Evolutionary conservation across 2,113 vertebrate species (phyloP), one percentile per base, ranked within the genome.

Genomic region (Bambusicola thoracicus): DNA sequence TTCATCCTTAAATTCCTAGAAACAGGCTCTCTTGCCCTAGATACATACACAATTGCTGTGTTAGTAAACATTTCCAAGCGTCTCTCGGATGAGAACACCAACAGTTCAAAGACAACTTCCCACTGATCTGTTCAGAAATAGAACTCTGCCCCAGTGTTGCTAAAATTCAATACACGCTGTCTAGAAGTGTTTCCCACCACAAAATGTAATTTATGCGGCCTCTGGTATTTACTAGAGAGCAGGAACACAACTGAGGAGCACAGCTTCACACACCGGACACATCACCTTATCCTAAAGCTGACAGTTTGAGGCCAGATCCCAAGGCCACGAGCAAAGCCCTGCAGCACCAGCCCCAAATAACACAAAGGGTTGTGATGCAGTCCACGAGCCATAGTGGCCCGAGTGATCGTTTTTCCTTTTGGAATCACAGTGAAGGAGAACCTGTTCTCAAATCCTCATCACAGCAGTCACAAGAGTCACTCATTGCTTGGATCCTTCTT

Each of bases 1-100:
- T 61, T 84, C 36, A 51, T 32, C 77, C 67, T 79, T 65, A 48
- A 85, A 92, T 85, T 94, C 92, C 95, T 89, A 91, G 86, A 94
- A 80, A 30, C 55, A 74, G 55, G 1, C 85, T 89, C 32, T 68
- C 44, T 74, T 38, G 87, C 34, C 89, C 89, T 43, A 92, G 61
- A 94, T 40, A 56, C 65, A 94, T 73, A 74, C 22, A 51, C 65
- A 90, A 61, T 25, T 38, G 27, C 14, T 11, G 27, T 76, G 72
- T 38, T 90, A 73, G 79, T 68, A 92, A 94, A 86, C 75, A 41
- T 24, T 59, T 62, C 59, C 38, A 53, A 30, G 51, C 48, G 65
- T 29, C 63, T 43, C 63, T 8, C 29, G 29, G 70, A 79, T 7
- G 13, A 55, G 84, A 92, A 92, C 1, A 9, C 5, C 7, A 89